Base-by-base conservation (phyloP, 2,797 vertebrate species). In the Squalus acanthias region DNA sequence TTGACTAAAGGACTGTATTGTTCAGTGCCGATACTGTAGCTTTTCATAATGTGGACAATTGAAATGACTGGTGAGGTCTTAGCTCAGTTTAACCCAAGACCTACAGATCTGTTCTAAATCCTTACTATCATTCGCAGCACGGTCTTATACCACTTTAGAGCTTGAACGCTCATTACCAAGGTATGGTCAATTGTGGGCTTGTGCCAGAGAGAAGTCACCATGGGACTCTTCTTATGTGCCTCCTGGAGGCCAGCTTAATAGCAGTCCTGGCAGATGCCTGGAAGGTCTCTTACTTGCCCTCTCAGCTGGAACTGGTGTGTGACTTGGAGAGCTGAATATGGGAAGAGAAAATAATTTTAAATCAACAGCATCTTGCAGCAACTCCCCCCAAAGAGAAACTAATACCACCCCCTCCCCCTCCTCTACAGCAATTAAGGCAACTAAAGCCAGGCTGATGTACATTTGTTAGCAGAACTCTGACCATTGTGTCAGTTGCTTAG, bases 251-350 rank as follows among this genome's bases (percentile, higher is more conserved):
- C 69, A 70, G 92, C 92, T 95, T 70, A 95, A 95, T 69, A 72
- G 93, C 93, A 95, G 93, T 70, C n/a, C 69, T 95, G 93, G 93
- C 93, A 95, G 92, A 26, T 94, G 92, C 65, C 67, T 94, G n/a
- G 65, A 70, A 94, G 93, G n/a, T 69, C 69, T 39, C 93, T 92
- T 69, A 72, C 20, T 95, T 69, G 65, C 93, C 93, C 93, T 69
- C 67, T 95, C 39, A 29, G 93, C 22, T 72, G 22, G 39, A 70
- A 70, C 46, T 69, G 39, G 67, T 50, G 67, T 29, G 65, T 50
- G 93, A 95, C 65, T 70, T 69, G 93, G 65, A 95, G 93, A 95
- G 93, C 93, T 95, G 93, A 70, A 95, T 70, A 72, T 69, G 93
- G 67, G 93, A 95, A 95, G 39, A 95, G 93, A 70, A 95, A 72